Base-by-base conservation (phyloP, 2,888 invertebrate genomes). In the Galeruca laticollis region DNA sequence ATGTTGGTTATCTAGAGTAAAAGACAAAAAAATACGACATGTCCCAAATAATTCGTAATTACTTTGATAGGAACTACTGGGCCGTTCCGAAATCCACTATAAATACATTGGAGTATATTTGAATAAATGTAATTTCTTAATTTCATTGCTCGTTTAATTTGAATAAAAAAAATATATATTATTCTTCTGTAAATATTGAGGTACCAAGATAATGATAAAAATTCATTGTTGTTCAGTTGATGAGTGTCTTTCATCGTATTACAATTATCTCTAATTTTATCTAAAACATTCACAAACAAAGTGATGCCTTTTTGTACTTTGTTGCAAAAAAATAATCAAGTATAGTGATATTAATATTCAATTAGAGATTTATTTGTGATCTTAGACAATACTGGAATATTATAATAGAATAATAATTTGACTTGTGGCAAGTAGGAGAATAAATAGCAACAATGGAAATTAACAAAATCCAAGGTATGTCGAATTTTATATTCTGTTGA, bases 161-260 rank as follows among this genome's bases (percentile, higher is more conserved):
- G 13, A 40, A 40, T 47, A 18, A 47, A 18, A 18, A 9, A 18
- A 47, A 2, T 15, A n/a, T 47, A 18, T 6, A 47, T 9, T 9
- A 15, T 15, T 18, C 8, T 47, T 47, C 18, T 47, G 47, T 47
- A 47, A 47, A 47, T 47, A 47, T 18, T 8, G 9, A 18, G 43
- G 43, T 47, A 18, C 2, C 47, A 9, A 47, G 8, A n/a, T 15
- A 18, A 47, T 26, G 52, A 52, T 52, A 26, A 52, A 52, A 26
- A 21, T 26, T 21, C 52, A 52, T 52, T 52, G 52, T 52, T 52
- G 11, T 26, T 21, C 3, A 11, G 26, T 26, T 26, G 52, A 52
- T 51, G 21, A 51, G 18, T 51, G 49, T 51, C 40, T 40, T 40
- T 40, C 11, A 13, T 47, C 47, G 47, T n/a, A 47, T 47, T 47